phyloP scores from a whole-genome alignment of 1,140 invertebrate species.

The Zaprionus tsacasi region DNA sequence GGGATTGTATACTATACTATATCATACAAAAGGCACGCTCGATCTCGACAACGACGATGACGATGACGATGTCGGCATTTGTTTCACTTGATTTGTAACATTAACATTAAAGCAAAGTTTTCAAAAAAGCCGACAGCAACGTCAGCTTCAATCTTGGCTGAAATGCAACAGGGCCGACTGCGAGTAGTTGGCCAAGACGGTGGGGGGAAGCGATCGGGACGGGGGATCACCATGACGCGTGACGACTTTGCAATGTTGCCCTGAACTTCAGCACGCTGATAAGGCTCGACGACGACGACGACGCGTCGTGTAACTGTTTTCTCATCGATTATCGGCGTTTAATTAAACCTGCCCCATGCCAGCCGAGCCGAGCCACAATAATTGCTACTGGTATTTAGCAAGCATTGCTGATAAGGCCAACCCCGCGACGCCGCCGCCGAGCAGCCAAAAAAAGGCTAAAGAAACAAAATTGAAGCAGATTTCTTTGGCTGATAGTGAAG shows the following conservation, averaged over 20 bases:
- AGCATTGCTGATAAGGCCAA: conserved; percentile 63
- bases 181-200: conserved; percentile 5
- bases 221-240: conserved; percentile 42
- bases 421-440: no score
- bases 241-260: conserved; percentile 41
- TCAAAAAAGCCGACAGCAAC: conserved; percentile 64
- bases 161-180: conserved; percentile 43
- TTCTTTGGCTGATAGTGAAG: conserved; percentile 67
- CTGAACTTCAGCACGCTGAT: conserved; percentile 69
- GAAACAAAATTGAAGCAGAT: conserved; percentile 63
- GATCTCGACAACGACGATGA: conserved; percentile 49
- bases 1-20: conserved; percentile 51
- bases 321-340: conserved; percentile 79
- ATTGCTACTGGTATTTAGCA: conserved; percentile 82
- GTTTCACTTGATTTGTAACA: conserved; percentile 79
- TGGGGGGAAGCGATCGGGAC: no score
- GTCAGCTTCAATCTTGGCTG: conserved; percentile 44
- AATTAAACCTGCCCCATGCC: conserved; percentile 68
- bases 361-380: conserved; percentile 37
- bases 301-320: conserved; percentile 67
- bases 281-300: conserved; percentile 34
- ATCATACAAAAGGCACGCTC: conserved; percentile 79
- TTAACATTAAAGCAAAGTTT: conserved; percentile 76
- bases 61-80: conserved; percentile 62
- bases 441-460: conserved; percentile 17